A percentile compares a stretch with the other conserved stretches of the same genome.
Evolutionary conservation across 2,888 invertebrate species (phyloP).

Genomic region (Lithophane socia): DNA sequence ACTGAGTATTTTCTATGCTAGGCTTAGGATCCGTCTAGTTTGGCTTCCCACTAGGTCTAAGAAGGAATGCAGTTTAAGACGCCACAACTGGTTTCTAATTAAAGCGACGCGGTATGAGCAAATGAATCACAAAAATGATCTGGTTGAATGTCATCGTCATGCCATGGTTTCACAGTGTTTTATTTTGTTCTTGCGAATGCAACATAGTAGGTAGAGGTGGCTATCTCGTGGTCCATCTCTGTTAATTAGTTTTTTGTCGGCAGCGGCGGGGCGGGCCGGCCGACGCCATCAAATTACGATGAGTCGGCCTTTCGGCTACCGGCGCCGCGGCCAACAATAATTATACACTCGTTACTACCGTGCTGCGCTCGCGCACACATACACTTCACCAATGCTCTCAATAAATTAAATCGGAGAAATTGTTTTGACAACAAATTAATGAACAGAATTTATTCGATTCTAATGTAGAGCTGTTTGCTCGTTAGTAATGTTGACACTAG

Average conservation of each 20-base stretch:
- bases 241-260: constrained; percentile 90
- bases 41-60: constrained; percentile 56
- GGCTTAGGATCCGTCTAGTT: constrained; percentile 54
- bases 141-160: constrained; percentile 74
- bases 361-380: constrained; percentile 79
- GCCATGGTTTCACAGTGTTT: constrained; percentile 72
- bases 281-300: constrained; percentile 91
- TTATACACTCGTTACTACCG: constrained; percentile 91
- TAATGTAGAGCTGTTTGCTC: constrained; percentile 56
- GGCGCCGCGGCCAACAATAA: constrained; percentile 85
- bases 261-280: constrained; percentile 84
- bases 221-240: constrained; percentile 82
- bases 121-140: constrained; percentile 71
- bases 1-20: constrained; percentile 63
- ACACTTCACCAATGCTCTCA: constrained; percentile 79
- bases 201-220: constrained; percentile 75
- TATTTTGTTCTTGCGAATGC: constrained; percentile 82
- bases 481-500: constrained; percentile 15
- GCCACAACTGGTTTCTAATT: constrained; percentile 55
- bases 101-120: constrained; percentile 48
- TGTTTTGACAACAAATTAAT: constrained; percentile 79
- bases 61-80: constrained; percentile 54
- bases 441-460: constrained; percentile 63
- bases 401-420: constrained; percentile 80
- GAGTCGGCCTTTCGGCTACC: constrained; percentile 90